Percentiles rank a stretch among this genome's conserved stretches.
Evolutionary conservation across 2,113 vertebrate species (phyloP).

Genomic region (Chlamydotis undulata): DNA sequence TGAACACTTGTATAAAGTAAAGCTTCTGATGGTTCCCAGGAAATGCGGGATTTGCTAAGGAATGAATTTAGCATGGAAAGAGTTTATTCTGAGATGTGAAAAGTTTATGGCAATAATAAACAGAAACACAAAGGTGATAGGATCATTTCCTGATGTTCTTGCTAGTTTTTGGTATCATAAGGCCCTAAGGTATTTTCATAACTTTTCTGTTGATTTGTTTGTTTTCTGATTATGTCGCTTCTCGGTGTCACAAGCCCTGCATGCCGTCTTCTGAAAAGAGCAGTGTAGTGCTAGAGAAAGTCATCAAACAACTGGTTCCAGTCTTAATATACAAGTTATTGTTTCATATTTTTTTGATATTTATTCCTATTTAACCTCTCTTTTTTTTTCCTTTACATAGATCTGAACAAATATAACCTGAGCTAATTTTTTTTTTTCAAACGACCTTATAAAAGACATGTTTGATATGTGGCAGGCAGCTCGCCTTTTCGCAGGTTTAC

Average conservation of each 20-base stretch:
- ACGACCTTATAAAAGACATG: not conserved
- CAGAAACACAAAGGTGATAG: not conserved
- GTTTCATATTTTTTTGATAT: not conserved
- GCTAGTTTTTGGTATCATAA: not conserved
- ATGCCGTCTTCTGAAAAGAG: rapidly evolving
- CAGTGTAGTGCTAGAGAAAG: not conserved
- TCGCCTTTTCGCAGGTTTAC: not conserved
- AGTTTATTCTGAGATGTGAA: not conserved
- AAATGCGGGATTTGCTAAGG: not conserved
- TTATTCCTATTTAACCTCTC: not conserved
- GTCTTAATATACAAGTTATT: not conserved
- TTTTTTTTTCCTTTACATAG: not conserved
- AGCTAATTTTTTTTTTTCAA: not conserved
- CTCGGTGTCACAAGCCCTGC: not conserved
- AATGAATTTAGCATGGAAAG: not conserved
- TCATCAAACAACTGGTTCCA: not conserved
- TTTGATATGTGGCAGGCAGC: not conserved
- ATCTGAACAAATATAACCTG: not conserved
- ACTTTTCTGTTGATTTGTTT: not conserved
- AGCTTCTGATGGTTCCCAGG: not conserved
- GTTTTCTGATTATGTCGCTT: not conserved
- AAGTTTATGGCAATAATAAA: not conserved
- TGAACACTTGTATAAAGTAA: not conserved
- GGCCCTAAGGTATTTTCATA: not conserved
- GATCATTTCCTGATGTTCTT: not conserved